Evolutionary conservation across 2,797 vertebrate species (phyloP).

Genomic region (Gymnocypris eckloni): DNA sequence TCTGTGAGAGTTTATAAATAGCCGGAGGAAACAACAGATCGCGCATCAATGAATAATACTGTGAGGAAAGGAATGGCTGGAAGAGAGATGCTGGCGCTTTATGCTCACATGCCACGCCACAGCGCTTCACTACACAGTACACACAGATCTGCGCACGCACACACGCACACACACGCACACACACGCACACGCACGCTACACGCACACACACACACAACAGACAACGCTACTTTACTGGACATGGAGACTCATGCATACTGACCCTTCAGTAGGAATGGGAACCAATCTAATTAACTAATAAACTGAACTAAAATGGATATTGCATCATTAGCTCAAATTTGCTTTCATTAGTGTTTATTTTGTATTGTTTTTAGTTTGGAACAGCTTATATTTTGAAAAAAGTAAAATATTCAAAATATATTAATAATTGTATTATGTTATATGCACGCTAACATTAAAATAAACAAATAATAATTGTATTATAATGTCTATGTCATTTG

Average conservation of each 20-base stretch:
- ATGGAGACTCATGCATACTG: background rate
- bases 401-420: no score
- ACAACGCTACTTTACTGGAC: background rate
- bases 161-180: no score
- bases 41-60: conserved; percentile 79
- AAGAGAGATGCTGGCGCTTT: conserved; percentile 27
- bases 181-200: no score
- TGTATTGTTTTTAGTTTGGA: no score
- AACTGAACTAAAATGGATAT: background rate
- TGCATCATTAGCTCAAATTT: background rate
- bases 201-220: background rate
- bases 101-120: conserved; percentile 22
- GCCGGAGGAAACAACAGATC: conserved; percentile 75
- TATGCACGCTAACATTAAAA: no score
- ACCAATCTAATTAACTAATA: background rate
- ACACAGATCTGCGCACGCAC: background rate
- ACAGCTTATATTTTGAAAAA: no score
- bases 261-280: background rate
- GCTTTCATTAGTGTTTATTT: no score
- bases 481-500: no score
- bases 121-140: background rate
- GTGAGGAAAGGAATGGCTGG: conserved; percentile 62
- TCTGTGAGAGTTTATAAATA: conserved; percentile 73
- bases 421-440: no score
- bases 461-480: no score